Evolutionary conservation across 2,113 vertebrate genomes (phyloP).

Genomic region (Ceratotherium simum): DNA sequence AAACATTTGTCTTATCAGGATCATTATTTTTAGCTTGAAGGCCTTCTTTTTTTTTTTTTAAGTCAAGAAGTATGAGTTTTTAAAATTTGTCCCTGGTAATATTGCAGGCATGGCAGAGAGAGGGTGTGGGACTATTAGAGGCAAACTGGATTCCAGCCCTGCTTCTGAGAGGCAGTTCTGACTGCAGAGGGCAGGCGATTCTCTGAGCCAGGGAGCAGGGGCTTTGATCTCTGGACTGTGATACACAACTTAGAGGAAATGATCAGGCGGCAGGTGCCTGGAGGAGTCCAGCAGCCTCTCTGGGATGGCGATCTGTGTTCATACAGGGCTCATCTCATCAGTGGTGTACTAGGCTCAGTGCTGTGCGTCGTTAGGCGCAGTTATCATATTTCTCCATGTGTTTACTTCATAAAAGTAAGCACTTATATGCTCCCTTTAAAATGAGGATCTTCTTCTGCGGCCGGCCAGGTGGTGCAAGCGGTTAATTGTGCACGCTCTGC

Average conservation of each 20-base stretch:
- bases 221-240: slow-evolving; percentile 8
- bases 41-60: background rate
- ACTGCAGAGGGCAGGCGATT: background rate
- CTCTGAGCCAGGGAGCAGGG: background rate
- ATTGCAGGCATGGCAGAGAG: background rate
- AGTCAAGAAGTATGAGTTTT: background rate
- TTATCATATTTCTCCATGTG: slow-evolving; percentile 50
- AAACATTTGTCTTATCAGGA: background rate
- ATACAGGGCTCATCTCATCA: slow-evolving; percentile 40
- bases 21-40: slow-evolving; percentile 21
- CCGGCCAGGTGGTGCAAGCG: too few relatives aligned
- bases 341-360: slow-evolving; percentile 2
- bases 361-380: slow-evolving; percentile 24
- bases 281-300: background rate
- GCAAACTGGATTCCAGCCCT: background rate
- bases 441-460: background rate
- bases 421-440: slow-evolving; percentile 41
- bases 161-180: background rate
- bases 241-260: background rate
- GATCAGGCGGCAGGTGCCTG: background rate
- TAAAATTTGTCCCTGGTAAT: background rate
- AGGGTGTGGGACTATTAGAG: background rate
- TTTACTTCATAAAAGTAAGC: slow-evolving; percentile 35
- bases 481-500: too few relatives aligned
- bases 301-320: slow-evolving; percentile 33